Evolutionary conservation across 2,888 invertebrate genomes (phyloP), one percentile per base, ranked within the genome.

Genomic region (Nomada fucata): DNA sequence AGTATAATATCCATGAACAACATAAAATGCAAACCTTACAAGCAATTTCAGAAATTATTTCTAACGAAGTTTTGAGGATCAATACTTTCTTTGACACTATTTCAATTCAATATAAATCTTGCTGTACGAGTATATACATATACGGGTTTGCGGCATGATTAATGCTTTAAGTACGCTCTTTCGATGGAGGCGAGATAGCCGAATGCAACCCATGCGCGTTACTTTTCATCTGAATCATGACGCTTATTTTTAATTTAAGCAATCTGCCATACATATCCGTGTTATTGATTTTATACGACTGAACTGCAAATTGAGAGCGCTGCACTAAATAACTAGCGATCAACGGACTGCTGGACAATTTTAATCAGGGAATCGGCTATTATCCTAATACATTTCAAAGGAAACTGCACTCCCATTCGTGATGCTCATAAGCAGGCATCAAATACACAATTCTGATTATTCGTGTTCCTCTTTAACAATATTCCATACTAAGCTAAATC

Each of bases 101-200:
- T 80, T 80, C 64, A 76, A 50, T 53, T 65, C 2, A 44, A 76
- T 76, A 52, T 29, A 81, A 76, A 81, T 81, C 36, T 36, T 7
- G 36, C 5, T 7, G 36, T 9, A 55, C 20, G 20, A 15, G 44
- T 13, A 23, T 71, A 57, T 61, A 69, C 50, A 23, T 71, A 57
- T 61, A 69, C 50, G 64, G 64, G 76, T 81, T 82, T 64, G 52
- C 29, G 50, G 76, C 69, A 81, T 69, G 64, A 82, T 76, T 81
- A 81, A 69, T 80, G 59, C 36, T 68, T 55, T 55, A 47, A 68
- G 72, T 81, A 67, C 68, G 69, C 68, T 26, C 81, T 79, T 81
- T 70, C 50, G 69, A 82, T 67, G 29, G 26, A 36, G 18, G 65
- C 72, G 44, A 64, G 72, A 82, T 76, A 76, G 69, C 69, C 10